These are phyloP conservation scores for Gadopsis marmoratus DNA, from an alignment of 2,797 vertebrate genomes.

Conservation along the genomic window DNA sequence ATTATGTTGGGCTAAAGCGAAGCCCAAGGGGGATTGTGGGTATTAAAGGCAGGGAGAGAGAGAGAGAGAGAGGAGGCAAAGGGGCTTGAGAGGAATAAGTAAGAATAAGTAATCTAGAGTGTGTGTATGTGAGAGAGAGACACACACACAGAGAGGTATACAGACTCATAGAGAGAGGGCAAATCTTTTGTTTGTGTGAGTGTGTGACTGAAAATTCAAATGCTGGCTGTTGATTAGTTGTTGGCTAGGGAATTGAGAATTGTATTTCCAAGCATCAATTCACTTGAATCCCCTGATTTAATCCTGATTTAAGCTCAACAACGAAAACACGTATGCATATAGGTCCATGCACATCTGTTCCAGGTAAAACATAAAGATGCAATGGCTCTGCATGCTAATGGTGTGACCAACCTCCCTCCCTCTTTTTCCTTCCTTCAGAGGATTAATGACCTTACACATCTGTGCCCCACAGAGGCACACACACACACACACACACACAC, in stretches of 20 bases:
- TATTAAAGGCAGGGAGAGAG: slow-evolving; percentile 69
- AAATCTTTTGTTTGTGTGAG: slow-evolving; percentile 44
- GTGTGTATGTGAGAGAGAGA: slow-evolving; percentile 25
- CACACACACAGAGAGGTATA: slow-evolving; percentile 28
- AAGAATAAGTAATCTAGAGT: slow-evolving; percentile 66
- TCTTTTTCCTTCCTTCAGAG: slow-evolving; percentile 26
- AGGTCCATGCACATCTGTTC: slow-evolving; percentile 22
- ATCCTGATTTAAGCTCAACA: slow-evolving; percentile 22
- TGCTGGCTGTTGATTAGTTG: slow-evolving; percentile 46
- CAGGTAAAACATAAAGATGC: slow-evolving; percentile 34
- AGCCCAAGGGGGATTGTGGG: slow-evolving; percentile 77
- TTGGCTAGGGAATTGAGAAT: slow-evolving; percentile 31
- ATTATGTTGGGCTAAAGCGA: slow-evolving; percentile 79
- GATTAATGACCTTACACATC: slow-evolving; percentile 60
- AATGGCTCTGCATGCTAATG: slow-evolving; percentile 8
- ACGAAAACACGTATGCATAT: slow-evolving; percentile 28
- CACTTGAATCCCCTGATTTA: slow-evolving; percentile 36
- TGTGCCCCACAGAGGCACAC: slow-evolving; percentile 40
- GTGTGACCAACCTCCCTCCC: slow-evolving; percentile 24
- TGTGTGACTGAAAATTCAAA: slow-evolving; percentile 35
- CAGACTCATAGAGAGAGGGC: slow-evolving; percentile 31
- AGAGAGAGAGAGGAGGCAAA: slow-evolving; percentile 32
- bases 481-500: slow-evolving; percentile 22
- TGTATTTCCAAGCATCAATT: slow-evolving; percentile 40
- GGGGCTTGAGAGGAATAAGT: slow-evolving; percentile 60